Conservation (phyloP, 2,888 invertebrate species). For the Drosophila testacea region DNA sequence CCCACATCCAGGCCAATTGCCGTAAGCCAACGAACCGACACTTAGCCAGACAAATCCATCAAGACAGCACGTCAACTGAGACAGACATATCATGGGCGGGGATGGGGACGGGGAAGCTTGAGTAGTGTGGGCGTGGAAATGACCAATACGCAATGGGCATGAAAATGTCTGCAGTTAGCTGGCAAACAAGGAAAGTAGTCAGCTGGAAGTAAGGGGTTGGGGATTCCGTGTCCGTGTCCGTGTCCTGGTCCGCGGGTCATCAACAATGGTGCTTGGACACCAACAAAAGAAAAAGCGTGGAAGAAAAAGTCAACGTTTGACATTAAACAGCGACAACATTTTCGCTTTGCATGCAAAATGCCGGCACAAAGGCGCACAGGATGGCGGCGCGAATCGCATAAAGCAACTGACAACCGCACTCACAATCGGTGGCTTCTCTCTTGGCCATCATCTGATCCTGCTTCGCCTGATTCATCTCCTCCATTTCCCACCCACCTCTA, state of each 20-base stretch:
- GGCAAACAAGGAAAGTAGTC: conserved; percentile 52
- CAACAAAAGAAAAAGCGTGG: conserved; percentile 5
- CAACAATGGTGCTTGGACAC: conserved; percentile 36
- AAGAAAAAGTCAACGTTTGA: conserved; percentile 67
- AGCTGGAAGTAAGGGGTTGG: conserved; percentile 29
- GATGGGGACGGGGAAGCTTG: background rate
- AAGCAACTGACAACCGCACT: conserved; percentile 72
- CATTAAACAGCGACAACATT: conserved; percentile 81
- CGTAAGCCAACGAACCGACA: conserved; percentile 58
- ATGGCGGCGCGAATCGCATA: conserved; percentile 66
- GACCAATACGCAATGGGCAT: conserved; percentile 60
- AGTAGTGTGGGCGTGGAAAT: conserved; percentile 13
- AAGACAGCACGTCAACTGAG: conserved; percentile 60
- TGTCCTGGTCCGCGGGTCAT: conserved; percentile 30
- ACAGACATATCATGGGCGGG: conserved; percentile 10
- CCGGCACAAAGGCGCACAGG: conserved; percentile 65
- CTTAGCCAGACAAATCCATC: conserved; percentile 76
- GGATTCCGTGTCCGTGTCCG: background rate
- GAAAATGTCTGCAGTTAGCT: conserved; percentile 69
- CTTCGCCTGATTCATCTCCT: conserved; percentile 30
- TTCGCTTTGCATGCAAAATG: conserved; percentile 77
- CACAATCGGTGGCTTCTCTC: conserved; percentile 36
- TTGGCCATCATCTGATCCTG: conserved; percentile 58
- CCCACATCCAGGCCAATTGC: conserved; percentile 19
- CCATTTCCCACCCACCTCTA: conserved; percentile 28